Percentiles rank a stretch among this genome's conserved stretches.
Conservation (phyloP, 2,113 vertebrate species). For the Sylvia atricapilla region DNA sequence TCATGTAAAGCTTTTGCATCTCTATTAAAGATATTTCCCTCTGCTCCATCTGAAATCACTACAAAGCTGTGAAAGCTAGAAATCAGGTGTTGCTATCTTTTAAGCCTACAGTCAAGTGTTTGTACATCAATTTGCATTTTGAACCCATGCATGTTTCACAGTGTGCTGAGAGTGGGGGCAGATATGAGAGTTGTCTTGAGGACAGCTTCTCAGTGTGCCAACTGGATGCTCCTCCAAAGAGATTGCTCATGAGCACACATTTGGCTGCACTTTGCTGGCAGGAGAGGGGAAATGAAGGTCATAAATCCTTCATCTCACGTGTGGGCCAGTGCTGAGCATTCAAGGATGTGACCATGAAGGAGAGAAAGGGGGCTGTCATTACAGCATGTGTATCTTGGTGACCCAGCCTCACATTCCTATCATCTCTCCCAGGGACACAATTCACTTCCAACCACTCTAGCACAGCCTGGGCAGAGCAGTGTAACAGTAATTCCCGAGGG, state of each 20-base stretch:
- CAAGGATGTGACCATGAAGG: not conserved
- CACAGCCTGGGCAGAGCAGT: not conserved
- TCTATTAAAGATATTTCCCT: not conserved
- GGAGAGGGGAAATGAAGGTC: not conserved
- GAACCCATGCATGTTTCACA: not conserved
- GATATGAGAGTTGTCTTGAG: conserved; percentile 8
- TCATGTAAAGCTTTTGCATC: not conserved
- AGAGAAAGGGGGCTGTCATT: not conserved
- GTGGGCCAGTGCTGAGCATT: not conserved
- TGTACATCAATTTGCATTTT: not conserved
- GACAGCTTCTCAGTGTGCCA: not conserved
- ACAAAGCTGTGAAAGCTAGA: not conserved
- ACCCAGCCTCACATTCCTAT: not conserved
- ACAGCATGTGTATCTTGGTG: not conserved
- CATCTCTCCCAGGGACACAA: fast-evolving
- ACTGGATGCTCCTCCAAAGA: not conserved
- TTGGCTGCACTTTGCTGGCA: not conserved
- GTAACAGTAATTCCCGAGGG: not conserved
- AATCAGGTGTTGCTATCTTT: not conserved
- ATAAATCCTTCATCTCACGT: not conserved
- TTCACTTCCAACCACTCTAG: not conserved
- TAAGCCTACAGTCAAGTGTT: not conserved
- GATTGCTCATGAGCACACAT: not conserved
- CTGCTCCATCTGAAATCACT: not conserved
- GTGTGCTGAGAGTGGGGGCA: not conserved